Evolutionary conservation across 2,797 vertebrate species (phyloP).

Genomic region (Poecilia gillii): DNA sequence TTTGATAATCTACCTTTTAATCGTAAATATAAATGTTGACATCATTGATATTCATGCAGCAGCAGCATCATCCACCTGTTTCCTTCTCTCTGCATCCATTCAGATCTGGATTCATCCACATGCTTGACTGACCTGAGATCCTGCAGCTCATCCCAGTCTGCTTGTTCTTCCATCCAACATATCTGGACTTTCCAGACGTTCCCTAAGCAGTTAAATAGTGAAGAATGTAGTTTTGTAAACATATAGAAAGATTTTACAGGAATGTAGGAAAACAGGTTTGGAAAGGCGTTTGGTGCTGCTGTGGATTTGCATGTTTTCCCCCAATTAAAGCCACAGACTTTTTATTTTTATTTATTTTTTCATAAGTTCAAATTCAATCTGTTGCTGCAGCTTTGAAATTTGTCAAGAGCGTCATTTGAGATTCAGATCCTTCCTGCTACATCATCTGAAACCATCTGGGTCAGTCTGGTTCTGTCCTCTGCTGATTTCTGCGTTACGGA

Average conservation of each 20-base stretch:
- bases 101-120: constrained; percentile 3
- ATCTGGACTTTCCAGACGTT: constrained; percentile 24
- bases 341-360: background rate
- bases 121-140: constrained; percentile 35
- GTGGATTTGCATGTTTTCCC: constrained; percentile 33
- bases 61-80: background rate
- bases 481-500: background rate
- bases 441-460: constrained; percentile 62
- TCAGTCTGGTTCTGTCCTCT: constrained; percentile 49
- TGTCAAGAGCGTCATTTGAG: constrained; percentile 46
- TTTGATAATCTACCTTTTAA: too few relatives aligned
- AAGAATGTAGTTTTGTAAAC: too few relatives aligned
- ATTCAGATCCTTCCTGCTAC: constrained; percentile 34
- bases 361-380: constrained; percentile 41
- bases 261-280: background rate
- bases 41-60: background rate
- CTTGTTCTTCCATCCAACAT: constrained; percentile 6
- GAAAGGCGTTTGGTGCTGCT: constrained; percentile 30
- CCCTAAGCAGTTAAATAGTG: too few relatives aligned
- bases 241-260: too few relatives aligned
- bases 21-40: too few relatives aligned
- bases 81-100: background rate
- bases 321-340: constrained; percentile 54
- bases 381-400: constrained; percentile 65
- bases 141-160: constrained; percentile 28